A percentile compares a stretch with the other conserved stretches of the same genome.
Evolutionary conservation across 2,888 invertebrate species (phyloP).

Genomic region (Cryptosula pallasiana): DNA sequence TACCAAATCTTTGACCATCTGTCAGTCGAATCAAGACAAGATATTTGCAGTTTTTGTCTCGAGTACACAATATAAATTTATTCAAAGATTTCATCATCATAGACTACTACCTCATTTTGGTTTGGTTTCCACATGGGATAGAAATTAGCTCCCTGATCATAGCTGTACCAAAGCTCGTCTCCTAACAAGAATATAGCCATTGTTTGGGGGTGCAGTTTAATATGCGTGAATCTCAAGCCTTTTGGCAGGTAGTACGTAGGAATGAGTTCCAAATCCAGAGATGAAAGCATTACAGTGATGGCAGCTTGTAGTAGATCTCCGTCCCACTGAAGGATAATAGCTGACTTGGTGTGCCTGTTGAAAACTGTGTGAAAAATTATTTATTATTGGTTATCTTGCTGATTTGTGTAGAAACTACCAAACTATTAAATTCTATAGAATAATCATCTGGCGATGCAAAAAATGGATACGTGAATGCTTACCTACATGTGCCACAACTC

Average conservation of each 20-base stretch:
- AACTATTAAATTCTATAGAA: neutral
- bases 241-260: neutral
- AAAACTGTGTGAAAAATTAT: too few relatives aligned
- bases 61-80: too few relatives aligned
- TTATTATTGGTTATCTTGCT: too few relatives aligned
- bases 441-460: neutral
- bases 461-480: neutral
- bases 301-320: neutral
- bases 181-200: neutral
- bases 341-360: neutral
- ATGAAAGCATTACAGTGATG: neutral
- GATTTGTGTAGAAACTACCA: too few relatives aligned
- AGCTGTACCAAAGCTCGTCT: constrained; percentile 5
- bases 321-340: neutral
- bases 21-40: neutral
- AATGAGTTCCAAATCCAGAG: neutral
- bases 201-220: neutral
- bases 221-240: neutral
- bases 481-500: neutral
- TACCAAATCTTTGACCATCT: neutral
- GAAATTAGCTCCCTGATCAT: constrained; percentile 7
- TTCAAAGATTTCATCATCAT: too few relatives aligned
- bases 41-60: too few relatives aligned
- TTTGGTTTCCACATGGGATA: neutral
- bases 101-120: neutral